Base-by-base conservation (phyloP, 2,113 vertebrate species). In the Tragelaphus strepsiceros region DNA sequence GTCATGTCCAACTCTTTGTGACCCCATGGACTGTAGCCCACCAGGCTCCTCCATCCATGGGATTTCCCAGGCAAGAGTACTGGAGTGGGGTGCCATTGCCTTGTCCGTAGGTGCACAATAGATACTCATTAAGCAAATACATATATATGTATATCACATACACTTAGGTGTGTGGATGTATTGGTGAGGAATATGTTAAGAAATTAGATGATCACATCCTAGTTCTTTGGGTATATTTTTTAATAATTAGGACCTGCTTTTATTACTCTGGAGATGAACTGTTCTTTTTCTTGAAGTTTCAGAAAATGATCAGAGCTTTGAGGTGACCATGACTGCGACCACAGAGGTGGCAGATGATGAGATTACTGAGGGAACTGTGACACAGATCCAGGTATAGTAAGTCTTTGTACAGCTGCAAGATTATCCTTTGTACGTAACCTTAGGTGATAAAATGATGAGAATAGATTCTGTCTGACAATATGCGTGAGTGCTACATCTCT, bases 271-370 rank as follows among this genome's bases (percentile, higher is more conserved):
- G 21, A 90, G 58, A 15, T 98, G 14, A 98, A 58, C 14, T 84
- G 1, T 56, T n/a, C 26, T n/a, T 97, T 90, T 26, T 97, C 98
- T 95, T 98, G n/a, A 98, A 99, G 99, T 99, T 99, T 99, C 99
- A 96, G 99, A 99, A 98, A 99, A 99, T 97, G 99, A 99, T 82
- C 99, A 99, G 97, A 99, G 99, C 98, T 99, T 99, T 97, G 99
- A 99, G 99, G 99, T 99, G 99, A 99, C 99, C 74, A 99, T 99
- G 99, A 99, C 99, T 26, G 99, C 99, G 59, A 99, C 99, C 84
- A 99, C 99, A n/a, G 99, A 99, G 94, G 99, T 99, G 80, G 99
- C 99, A 54, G 99, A 99, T 78, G 98, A 98, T 74, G 99, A 99
- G 62, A 98, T 99, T 86, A 99, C 99, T 0, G 99, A 99, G 97